Evolutionary conservation across 2,797 vertebrate genomes (phyloP).

Genomic region (Nothura maculosa): DNA sequence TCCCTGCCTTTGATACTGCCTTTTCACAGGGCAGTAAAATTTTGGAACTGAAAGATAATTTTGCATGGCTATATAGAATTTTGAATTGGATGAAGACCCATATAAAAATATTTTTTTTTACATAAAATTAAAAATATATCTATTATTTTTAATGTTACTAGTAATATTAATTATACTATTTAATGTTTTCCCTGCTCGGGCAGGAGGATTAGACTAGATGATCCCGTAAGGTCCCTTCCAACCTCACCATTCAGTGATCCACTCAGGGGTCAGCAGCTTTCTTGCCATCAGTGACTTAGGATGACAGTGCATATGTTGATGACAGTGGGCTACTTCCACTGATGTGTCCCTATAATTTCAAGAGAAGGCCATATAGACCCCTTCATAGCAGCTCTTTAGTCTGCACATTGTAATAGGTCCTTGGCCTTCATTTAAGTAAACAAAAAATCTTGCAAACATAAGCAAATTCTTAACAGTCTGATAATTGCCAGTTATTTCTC

Average conservation of each 20-base stretch:
- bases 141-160: not conserved
- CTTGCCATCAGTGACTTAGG: accelerated
- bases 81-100: not conserved
- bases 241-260: not conserved
- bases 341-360: not conserved
- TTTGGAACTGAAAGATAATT: not conserved
- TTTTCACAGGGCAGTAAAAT: not conserved
- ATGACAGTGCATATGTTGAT: accelerated
- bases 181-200: not conserved
- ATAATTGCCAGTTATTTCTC: accelerated
- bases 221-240: not conserved
- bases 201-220: not conserved
- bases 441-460: not conserved
- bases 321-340: accelerated
- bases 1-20: not conserved
- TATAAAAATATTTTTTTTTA: not conserved
- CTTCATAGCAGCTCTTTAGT: not conserved
- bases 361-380: not conserved
- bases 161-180: not conserved
- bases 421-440: not conserved
- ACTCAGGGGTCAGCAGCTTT: not conserved
- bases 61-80: not conserved
- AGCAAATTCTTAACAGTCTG: not conserved
- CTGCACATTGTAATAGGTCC: accelerated
- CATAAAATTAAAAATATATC: accelerated